A percentile compares a stretch with the other conserved stretches of the same genome.
phyloP scores from a whole-genome alignment of 92 coral and sea anemone species.

The Parazoanthus swiftii region DNA sequence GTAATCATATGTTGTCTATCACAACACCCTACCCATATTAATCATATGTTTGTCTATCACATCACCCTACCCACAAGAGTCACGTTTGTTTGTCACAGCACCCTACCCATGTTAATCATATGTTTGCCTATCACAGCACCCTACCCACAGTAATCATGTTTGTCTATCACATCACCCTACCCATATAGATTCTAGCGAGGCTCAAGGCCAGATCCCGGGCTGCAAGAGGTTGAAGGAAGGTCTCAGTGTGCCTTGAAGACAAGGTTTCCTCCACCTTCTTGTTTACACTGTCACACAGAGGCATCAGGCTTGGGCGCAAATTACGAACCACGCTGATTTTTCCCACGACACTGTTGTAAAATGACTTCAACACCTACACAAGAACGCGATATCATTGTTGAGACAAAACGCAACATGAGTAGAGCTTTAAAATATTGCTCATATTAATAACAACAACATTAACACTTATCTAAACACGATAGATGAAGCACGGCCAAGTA shows the following conservation, averaged over 20 bases:
- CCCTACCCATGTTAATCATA: conserved; percentile 58
- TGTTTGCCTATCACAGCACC: background rate
- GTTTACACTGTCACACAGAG: conserved; percentile 46
- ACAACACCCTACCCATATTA: conserved; percentile 60
- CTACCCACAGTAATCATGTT: no score
- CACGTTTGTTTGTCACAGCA: background rate
- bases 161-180: conserved; percentile 42
- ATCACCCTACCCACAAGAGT: background rate
- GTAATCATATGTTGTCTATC: background rate
- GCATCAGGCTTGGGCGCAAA: conserved; percentile 44
- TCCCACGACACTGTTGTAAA: conserved; percentile 57
- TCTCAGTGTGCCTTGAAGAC: conserved; percentile 53
- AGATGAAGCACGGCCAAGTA: no score
- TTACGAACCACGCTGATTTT: conserved; percentile 61
- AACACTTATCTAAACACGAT: no score
- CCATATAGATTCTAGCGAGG: conserved; percentile 85
- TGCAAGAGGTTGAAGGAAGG: conserved; percentile 62
- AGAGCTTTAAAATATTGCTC: no score
- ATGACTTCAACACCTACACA: conserved; percentile 69
- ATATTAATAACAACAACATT: no score
- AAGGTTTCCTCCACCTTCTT: conserved; percentile 49
- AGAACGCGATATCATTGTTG: no score
- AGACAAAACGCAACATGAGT: no score
- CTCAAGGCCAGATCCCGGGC: conserved; percentile 90
- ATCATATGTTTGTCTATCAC: background rate